phyloP scores from a whole-genome alignment of 1,140 invertebrate species.

The Tyrophagus putrescentiae region DNA sequence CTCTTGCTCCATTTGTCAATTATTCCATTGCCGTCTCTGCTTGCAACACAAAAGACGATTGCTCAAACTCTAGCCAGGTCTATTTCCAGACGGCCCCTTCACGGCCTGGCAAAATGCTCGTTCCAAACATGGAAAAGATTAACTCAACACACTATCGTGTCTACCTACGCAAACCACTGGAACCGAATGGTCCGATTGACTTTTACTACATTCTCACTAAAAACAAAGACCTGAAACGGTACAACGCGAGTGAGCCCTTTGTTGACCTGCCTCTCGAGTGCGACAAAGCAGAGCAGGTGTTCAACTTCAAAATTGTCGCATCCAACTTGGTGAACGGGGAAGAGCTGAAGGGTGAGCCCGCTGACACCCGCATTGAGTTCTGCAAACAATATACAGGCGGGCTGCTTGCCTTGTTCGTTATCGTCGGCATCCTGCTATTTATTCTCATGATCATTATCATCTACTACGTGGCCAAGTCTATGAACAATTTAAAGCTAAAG shows the following conservation, averaged over 20 bases:
- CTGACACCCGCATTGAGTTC: too few species aligned
- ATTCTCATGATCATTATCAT: not conserved
- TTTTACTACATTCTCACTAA: not conserved
- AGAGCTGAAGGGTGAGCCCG: not conserved
- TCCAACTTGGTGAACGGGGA: not conserved
- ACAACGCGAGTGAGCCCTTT: not conserved
- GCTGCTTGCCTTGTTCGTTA: too few species aligned
- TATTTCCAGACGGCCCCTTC: not conserved
- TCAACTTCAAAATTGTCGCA: not conserved
- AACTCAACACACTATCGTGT: not conserved
- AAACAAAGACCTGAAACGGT: not conserved
- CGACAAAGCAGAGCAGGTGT: not conserved
- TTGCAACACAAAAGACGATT: not conserved
- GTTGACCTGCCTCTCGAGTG: not conserved
- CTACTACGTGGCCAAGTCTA: not conserved
- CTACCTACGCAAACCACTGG: not conserved
- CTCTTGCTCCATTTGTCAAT: not conserved
- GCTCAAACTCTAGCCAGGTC: not conserved
- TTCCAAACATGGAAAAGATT: not conserved
- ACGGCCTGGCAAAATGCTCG: not conserved
- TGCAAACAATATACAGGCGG: too few species aligned
- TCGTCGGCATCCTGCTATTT: too few species aligned
- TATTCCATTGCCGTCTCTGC: not conserved
- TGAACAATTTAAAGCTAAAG: not conserved
- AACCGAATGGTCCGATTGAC: conserved; percentile 1